These are phyloP conservation scores for Seira ritae DNA, from an alignment of 2,888 invertebrate species.

Conservation along the genomic window DNA sequence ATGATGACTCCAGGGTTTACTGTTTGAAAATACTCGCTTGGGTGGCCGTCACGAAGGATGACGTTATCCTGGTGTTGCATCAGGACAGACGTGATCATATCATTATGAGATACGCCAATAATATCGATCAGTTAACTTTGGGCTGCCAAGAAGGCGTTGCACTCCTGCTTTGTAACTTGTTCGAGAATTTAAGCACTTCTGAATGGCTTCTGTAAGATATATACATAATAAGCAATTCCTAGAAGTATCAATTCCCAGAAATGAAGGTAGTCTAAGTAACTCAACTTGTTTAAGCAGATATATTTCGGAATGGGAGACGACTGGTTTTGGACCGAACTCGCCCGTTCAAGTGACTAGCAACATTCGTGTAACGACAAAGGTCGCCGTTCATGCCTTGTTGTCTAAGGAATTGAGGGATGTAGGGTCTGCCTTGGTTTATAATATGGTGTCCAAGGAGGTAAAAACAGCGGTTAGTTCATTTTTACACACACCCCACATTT, in stretches of 20 bases:
- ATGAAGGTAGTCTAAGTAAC: too few relatives aligned
- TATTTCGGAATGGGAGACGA: slow-evolving; percentile 92
- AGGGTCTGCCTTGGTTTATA: slow-evolving; percentile 91
- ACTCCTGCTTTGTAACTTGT: slow-evolving; percentile 91
- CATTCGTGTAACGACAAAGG: slow-evolving; percentile 92
- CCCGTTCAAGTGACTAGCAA: slow-evolving; percentile 83
- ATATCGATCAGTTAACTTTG: slow-evolving; percentile 84
- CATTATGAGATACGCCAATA: slow-evolving; percentile 90
- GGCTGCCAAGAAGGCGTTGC: slow-evolving; percentile 88
- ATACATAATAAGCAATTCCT: neutral
- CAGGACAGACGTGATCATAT: slow-evolving; percentile 93
- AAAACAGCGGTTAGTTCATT: slow-evolving; percentile 95
- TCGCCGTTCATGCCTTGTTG: slow-evolving; percentile 89
- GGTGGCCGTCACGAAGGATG: slow-evolving; percentile 86
- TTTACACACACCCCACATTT: neutral
- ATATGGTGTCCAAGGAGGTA: slow-evolving; percentile 95
- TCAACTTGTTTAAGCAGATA: slow-evolving; percentile 77
- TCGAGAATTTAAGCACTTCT: slow-evolving; percentile 90
- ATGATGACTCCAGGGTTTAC: slow-evolving; percentile 80
- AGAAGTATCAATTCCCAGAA: neutral
- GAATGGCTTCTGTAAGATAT: slow-evolving; percentile 85
- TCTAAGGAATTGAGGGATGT: slow-evolving; percentile 86
- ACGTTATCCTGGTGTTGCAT: slow-evolving; percentile 91
- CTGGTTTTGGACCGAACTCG: slow-evolving; percentile 77
- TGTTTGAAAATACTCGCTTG: slow-evolving; percentile 84